These are phyloP conservation scores for Tonatia bakeri DNA, from an alignment of 2,113 vertebrate genomes.

Conservation along the genomic window DNA sequence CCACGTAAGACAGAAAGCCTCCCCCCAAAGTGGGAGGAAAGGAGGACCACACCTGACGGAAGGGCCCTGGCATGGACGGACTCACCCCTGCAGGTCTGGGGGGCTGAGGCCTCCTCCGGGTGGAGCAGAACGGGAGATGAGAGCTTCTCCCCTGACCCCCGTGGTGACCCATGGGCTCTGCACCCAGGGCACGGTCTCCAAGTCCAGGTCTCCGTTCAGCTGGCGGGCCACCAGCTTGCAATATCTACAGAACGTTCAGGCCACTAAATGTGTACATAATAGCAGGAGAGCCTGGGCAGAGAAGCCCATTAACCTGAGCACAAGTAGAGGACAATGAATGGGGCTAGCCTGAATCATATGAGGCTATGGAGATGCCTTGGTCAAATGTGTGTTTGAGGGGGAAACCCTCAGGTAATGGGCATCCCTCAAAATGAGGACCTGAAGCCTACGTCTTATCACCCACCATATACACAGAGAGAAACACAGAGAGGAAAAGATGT, in stretches of 20 bases:
- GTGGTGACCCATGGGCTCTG: background rate
- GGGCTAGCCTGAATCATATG: accelerated
- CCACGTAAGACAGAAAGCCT: background rate
- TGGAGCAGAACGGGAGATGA: background rate
- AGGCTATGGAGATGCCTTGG: background rate
- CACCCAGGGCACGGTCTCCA: background rate
- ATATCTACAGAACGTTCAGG: background rate
- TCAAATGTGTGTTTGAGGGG: background rate
- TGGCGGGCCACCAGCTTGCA: background rate
- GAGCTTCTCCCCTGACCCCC: too few relatives aligned
- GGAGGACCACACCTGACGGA: too few relatives aligned
- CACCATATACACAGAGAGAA: background rate
- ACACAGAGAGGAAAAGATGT: background rate
- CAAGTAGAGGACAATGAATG: background rate
- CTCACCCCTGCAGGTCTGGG: accelerated
- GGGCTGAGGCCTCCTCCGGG: background rate
- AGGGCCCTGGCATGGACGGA: background rate
- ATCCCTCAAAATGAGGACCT: background rate
- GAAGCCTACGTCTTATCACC: background rate
- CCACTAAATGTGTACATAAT: background rate
- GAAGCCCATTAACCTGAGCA: background rate
- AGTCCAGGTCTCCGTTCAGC: background rate
- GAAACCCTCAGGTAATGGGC: background rate
- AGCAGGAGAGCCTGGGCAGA: too few relatives aligned
- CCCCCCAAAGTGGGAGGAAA: background rate